Base-by-base conservation (phyloP, 2,797 vertebrate genomes). In the Amblyopsis hoosieri region DNA sequence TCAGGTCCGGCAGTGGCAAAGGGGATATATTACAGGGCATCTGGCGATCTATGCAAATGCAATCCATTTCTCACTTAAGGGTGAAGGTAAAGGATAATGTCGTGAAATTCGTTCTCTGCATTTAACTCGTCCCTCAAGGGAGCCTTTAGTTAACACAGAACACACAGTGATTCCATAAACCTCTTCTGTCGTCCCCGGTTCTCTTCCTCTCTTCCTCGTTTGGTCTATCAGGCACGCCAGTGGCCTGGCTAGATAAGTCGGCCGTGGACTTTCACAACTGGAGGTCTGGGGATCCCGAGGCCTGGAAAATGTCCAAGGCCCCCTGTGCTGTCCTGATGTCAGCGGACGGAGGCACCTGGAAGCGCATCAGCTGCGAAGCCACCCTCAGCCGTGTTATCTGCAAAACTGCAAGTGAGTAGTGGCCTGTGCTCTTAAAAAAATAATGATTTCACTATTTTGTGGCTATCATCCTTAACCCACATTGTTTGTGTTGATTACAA, bases 371-470 rank as follows among this genome's bases (percentile, higher is more conserved):
- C 77, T 99, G 97, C 79, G 60, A 59, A 1, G 57, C 2, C 0
- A 93, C 91, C 66, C 74, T 67, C 61, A 95, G 94, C 64, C 94
- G 96, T 60, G 90, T 96, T 11, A 91, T 99, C 82, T 99, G 97
- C 89, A 94, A 96, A 91, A 90, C 87, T 19, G 81, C 89, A 71
- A 73, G 97, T 99, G 90, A 46, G 93, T 93, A 64, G 51, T 55
- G 3, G 33, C 33, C 33, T 7, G 33, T 8, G 5, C 8, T 37
- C 33, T 8, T 1, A 37, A 5, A 6, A 8, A 8, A 8, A 37
- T 37, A 37, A 37, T 37, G 8, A 5, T 37, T 37, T 37, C 5
- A 37, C 33, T 37, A 37, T 37, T 6, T 8, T 37, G 33, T 37
- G 33, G 5, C 5, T 37, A 37, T 37, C 33, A 7, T 37, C 1